These are phyloP conservation scores for Azemiops feae DNA, from an alignment of 2,113 vertebrate genomes.

Conservation along the genomic window DNA sequence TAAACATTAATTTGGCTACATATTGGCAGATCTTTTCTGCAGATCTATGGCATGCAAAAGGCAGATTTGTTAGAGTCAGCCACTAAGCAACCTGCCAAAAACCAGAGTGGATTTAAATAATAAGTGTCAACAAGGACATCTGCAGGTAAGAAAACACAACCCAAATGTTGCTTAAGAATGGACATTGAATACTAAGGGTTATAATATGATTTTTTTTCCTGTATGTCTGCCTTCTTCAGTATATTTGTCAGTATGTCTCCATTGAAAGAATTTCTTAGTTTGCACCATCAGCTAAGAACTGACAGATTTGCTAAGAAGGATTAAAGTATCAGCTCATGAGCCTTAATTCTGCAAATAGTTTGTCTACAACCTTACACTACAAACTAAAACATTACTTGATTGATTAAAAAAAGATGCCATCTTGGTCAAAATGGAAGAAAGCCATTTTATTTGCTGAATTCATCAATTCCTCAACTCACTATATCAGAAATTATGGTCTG, in stretches of 20 bases:
- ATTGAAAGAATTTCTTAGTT: background rate
- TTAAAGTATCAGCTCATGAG: background rate
- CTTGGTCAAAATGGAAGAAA: background rate
- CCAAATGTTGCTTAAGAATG: background rate
- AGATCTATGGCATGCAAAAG: background rate
- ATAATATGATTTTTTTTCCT: background rate
- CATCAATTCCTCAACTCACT: background rate
- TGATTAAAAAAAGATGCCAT: background rate
- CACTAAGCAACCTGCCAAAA: background rate
- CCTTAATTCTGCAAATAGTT: background rate
- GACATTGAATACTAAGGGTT: background rate
- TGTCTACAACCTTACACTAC: background rate
- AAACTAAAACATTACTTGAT: background rate
- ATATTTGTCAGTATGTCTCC: background rate
- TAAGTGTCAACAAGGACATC: background rate
- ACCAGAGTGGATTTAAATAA: background rate
- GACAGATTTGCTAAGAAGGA: background rate
- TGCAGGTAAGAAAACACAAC: background rate
- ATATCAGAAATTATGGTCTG: background rate
- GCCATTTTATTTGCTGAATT: background rate
- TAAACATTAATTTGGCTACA: background rate
- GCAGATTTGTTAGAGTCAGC: background rate
- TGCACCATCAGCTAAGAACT: background rate
- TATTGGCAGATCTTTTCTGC: background rate
- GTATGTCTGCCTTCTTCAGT: background rate